Evolutionary conservation across 2,113 vertebrate genomes (phyloP).

Genomic region (Ophiodon elongatus): DNA sequence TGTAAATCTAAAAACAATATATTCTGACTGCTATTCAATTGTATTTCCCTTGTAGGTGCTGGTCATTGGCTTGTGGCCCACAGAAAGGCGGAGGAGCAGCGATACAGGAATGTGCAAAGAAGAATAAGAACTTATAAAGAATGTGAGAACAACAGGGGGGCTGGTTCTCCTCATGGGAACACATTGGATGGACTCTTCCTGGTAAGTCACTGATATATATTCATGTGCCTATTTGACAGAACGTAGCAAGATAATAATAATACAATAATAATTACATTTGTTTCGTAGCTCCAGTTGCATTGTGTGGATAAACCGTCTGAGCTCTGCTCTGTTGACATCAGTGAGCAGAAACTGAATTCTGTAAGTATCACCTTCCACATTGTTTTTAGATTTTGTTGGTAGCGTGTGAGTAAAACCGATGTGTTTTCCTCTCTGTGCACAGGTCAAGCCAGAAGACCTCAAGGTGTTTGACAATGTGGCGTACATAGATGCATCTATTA

Average conservation of each 20-base stretch:
- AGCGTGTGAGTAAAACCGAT: neutral
- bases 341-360: constrained; percentile 81
- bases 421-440: constrained; percentile 23
- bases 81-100: constrained; percentile 64
- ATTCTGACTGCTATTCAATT: neutral
- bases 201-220: constrained; percentile 45
- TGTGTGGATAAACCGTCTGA: constrained; percentile 84
- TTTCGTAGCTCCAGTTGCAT: constrained; percentile 85
- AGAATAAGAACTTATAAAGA: constrained; percentile 28
- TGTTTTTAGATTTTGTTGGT: neutral
- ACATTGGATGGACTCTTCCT: constrained; percentile 76
- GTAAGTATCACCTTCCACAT: constrained; percentile 74
- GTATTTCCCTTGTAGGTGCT: constrained; percentile 67
- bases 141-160: neutral
- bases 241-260: neutral
- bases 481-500: constrained; percentile 89
- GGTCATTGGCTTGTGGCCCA: constrained; percentile 82
- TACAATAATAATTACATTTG: neutral
- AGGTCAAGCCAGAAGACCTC: constrained; percentile 89
- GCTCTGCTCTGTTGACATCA: constrained; percentile 86
- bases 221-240: neutral
- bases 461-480: constrained; percentile 84
- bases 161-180: neutral
- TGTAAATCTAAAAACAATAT: constrained; percentile 13
- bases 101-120: constrained; percentile 40